Conservation (phyloP, 2,113 vertebrate genomes). For the Uria lomvia region DNA sequence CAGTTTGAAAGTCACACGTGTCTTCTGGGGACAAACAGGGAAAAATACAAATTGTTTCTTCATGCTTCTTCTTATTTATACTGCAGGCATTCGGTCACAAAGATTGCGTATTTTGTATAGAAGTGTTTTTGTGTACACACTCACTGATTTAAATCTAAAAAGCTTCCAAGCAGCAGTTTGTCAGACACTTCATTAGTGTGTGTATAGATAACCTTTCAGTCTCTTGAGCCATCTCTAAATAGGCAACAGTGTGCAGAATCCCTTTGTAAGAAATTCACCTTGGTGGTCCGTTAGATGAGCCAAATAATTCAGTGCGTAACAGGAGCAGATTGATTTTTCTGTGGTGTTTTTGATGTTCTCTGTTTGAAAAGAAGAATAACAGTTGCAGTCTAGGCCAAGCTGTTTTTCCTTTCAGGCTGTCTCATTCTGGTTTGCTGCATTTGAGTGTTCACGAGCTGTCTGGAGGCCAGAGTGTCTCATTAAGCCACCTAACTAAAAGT, state of each 20-base stretch:
- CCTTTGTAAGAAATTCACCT: background rate
- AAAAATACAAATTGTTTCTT: background rate
- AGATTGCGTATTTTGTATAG: background rate
- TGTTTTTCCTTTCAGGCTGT: background rate
- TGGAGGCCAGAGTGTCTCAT: background rate
- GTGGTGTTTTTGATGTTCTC: background rate
- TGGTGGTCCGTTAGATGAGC: background rate
- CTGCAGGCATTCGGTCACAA: background rate
- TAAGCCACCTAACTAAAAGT: background rate
- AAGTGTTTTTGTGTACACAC: background rate
- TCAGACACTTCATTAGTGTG: background rate
- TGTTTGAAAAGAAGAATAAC: background rate
- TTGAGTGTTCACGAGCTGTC: fast-evolving
- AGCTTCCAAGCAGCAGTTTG: background rate
- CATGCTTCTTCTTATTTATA: background rate
- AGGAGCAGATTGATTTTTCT: background rate
- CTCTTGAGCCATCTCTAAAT: background rate
- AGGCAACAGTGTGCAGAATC: background rate
- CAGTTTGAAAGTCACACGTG: background rate
- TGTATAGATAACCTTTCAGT: background rate
- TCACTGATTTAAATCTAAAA: background rate
- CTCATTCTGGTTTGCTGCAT: background rate
- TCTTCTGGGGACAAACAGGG: background rate
- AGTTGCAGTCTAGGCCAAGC: background rate
- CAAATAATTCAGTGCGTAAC: background rate